phyloP scores from a whole-genome alignment of 2,113 vertebrate genomes.

The Eurypyga helias region DNA sequence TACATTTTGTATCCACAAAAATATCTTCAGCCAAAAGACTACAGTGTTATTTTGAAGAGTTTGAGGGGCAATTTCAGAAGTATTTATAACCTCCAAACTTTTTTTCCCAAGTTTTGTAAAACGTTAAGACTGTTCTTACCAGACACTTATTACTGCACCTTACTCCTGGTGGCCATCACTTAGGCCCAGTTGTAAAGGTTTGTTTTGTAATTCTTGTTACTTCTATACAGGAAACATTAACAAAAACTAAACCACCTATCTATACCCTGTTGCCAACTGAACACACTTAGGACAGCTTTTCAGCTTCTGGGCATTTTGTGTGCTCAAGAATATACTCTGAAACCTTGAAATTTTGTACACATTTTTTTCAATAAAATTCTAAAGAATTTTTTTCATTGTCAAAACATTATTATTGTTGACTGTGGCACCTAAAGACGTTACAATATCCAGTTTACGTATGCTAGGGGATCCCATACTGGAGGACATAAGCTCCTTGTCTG shows the following conservation, averaged over 20 bases:
- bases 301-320: background rate
- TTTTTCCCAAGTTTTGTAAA: background rate
- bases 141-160: background rate
- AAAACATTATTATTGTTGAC: fast-evolving
- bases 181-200: fast-evolving
- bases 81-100: background rate
- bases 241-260: background rate
- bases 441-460: background rate
- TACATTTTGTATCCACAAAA: background rate
- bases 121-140: fast-evolving
- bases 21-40: background rate
- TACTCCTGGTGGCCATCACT: background rate
- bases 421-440: background rate
- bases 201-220: background rate
- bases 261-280: background rate
- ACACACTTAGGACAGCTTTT: background rate
- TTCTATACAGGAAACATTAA: background rate
- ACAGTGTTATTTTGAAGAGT: background rate
- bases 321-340: background rate
- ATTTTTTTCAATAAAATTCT: background rate
- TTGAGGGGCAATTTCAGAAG: background rate
- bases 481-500: background rate
- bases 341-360: fast-evolving
- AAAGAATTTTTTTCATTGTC: background rate
- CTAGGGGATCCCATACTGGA: background rate